These are phyloP conservation scores for Gallinago undulata DNA, from an alignment of 2,113 vertebrate genomes.

Conservation along the genomic window DNA sequence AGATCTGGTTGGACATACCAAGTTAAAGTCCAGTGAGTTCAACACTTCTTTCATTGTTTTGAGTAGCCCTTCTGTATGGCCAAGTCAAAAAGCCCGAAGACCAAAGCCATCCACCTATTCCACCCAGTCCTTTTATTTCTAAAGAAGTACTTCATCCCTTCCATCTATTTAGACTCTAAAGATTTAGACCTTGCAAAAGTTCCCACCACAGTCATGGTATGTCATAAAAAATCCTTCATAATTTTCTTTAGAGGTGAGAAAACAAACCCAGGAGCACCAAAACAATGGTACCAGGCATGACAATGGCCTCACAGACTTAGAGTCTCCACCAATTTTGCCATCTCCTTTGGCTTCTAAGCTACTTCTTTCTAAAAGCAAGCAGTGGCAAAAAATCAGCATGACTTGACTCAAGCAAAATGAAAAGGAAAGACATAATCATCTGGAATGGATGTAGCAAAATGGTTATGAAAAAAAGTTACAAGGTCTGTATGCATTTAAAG, in stretches of 20 bases:
- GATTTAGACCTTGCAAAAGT: not conserved
- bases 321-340: not conserved
- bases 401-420: not conserved
- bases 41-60: not conserved
- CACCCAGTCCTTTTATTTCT: not conserved
- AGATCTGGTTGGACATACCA: not conserved
- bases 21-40: not conserved
- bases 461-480: not conserved
- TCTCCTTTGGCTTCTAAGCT: not conserved
- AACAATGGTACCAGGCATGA: rapidly evolving
- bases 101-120: not conserved
- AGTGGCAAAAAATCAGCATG: not conserved
- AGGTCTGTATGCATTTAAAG: not conserved
- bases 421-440: not conserved
- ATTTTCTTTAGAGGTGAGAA: not conserved
- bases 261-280: not conserved
- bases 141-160: not conserved
- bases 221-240: not conserved
- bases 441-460: not conserved
- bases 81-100: not conserved
- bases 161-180: not conserved
- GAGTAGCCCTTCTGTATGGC: not conserved
- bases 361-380: not conserved
- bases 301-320: not conserved
- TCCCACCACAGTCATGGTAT: not conserved